Percentiles rank a stretch among this genome's conserved stretches.
phyloP scores from a whole-genome alignment of 2,113 vertebrate species.

The Hydrolagus affinis region DNA sequence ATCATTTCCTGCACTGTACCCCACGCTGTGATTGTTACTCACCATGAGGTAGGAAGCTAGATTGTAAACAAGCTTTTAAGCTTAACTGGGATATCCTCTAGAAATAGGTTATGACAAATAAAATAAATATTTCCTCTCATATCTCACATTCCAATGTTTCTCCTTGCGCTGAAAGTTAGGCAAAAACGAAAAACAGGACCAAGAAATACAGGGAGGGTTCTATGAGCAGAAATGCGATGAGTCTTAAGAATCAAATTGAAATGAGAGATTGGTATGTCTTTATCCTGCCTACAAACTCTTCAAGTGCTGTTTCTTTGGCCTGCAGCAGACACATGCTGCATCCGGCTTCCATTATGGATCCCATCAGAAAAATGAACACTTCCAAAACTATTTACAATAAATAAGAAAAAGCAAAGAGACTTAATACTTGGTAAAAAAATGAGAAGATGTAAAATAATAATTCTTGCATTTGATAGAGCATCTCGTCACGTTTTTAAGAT shows the following conservation, averaged over 20 bases:
- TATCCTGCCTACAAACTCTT: neutral
- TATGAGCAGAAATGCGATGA: neutral
- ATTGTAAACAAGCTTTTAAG: neutral
- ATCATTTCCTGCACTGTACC: neutral
- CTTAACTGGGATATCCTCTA: neutral
- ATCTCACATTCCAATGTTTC: neutral
- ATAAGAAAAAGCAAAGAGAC: no score
- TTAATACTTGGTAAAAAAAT: no score
- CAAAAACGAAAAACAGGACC: neutral
- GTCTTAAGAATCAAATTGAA: neutral
- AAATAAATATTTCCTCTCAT: neutral
- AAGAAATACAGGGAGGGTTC: neutral
- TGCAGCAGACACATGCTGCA: slow-evolving; percentile 31
- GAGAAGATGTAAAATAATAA: no score
- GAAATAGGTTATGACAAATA: neutral
- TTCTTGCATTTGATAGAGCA: no score
- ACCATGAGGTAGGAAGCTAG: neutral
- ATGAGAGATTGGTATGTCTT: neutral
- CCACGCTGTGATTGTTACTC: neutral
- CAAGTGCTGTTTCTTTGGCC: neutral
- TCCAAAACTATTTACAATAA: slow-evolving; percentile 35
- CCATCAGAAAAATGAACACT: slow-evolving; percentile 40
- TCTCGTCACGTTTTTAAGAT: no score
- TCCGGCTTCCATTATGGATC: slow-evolving; percentile 39
- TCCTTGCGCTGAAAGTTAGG: neutral